Evolutionary conservation across 2,888 invertebrate species (phyloP), one percentile per base, ranked within the genome.

Genomic region (Sphinx pinastri): DNA sequence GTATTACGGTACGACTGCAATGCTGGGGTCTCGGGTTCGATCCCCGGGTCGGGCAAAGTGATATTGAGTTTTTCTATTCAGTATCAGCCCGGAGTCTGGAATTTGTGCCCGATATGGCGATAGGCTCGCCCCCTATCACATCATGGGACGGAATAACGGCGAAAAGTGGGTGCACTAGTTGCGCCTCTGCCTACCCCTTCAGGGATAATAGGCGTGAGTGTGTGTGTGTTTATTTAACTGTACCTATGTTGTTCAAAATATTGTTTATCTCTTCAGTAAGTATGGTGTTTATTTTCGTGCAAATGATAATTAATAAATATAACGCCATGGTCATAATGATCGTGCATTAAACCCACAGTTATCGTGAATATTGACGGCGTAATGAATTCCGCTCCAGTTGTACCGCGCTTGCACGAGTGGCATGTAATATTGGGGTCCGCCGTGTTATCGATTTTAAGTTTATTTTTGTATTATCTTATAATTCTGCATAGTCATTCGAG

Each of bases 401-500:
- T 59, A 38, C 58, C 13, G 8, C 58, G 58, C 14, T 14, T 25
- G 38, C n/a, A 59, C 8, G 58, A 59, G 38, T 38, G 31, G 31
- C 38, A n/a, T 31, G 58, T 59, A 14, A 59, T 38, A 59, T 59
- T 14, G 14, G n/a, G 58, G 58, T 59, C 38, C 58, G n/a, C 14
- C 38, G 38, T 59, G 31, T 59, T 59, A 59, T 59, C 58, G 58
- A 59, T 59, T 59, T 59, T 31, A 59, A 31, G 38, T 59, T 57
- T 59, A 59, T 59, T 38, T 59, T 38, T 59, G 31, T 31, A 38
- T 13, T 38, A 59, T 59, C 14, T 38, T 59, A 31, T 8, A 31
- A 59, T 59, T 38, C 38, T 51, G 67, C 31, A 63, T 51, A 60
- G 58, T 59, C 71, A 68, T 71, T 71, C 69, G 68, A 70, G 68